A percentile compares a stretch with the other conserved stretches of the same genome.
These are phyloP conservation scores for Acanthochromis polyacanthus DNA, from an alignment of 2,113 vertebrate genomes.

Conservation along the genomic window DNA sequence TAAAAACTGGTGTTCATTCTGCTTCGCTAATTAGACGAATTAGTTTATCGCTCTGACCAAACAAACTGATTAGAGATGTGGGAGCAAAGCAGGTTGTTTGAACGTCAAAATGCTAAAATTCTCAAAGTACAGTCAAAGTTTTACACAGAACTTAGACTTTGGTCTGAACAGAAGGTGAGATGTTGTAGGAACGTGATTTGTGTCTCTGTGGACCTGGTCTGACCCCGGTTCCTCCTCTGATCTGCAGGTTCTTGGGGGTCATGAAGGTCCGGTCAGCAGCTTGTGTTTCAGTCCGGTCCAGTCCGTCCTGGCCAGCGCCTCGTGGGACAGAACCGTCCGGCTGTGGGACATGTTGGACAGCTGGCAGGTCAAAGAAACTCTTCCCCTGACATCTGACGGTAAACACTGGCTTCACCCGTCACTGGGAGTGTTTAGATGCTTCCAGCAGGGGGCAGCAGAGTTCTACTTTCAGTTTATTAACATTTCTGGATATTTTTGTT, in stretches of 20 bases:
- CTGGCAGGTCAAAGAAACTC: slow-evolving; percentile 94
- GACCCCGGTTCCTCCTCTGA: background rate
- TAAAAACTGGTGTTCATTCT: too few species aligned
- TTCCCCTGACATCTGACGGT: slow-evolving; percentile 91
- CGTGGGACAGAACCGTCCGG: slow-evolving; percentile 95
- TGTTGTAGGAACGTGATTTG: too few species aligned
- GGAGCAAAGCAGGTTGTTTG: too few species aligned
- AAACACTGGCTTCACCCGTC: slow-evolving; percentile 22
- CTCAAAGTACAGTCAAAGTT: too few species aligned
- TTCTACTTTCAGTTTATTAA: too few species aligned
- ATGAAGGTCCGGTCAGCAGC: slow-evolving; percentile 93
- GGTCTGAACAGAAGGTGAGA: too few species aligned
- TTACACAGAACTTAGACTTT: too few species aligned
- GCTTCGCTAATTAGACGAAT: too few species aligned
- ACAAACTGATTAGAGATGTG: too few species aligned
- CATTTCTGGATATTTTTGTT: too few species aligned
- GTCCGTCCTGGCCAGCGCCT: slow-evolving; percentile 92
- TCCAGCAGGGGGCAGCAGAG: background rate
- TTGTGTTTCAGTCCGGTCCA: slow-evolving; percentile 92
- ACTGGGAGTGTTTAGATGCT: background rate
- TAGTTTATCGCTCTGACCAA: too few species aligned
- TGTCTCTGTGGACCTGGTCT: background rate
- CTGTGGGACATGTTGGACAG: slow-evolving; percentile 99
- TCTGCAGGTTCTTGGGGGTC: slow-evolving; percentile 91
- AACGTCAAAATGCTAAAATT: too few species aligned